Evolutionary conservation across 2,888 invertebrate genomes (phyloP), one percentile per base, ranked within the genome.

Genomic region (Gnatocerus cornutus): DNA sequence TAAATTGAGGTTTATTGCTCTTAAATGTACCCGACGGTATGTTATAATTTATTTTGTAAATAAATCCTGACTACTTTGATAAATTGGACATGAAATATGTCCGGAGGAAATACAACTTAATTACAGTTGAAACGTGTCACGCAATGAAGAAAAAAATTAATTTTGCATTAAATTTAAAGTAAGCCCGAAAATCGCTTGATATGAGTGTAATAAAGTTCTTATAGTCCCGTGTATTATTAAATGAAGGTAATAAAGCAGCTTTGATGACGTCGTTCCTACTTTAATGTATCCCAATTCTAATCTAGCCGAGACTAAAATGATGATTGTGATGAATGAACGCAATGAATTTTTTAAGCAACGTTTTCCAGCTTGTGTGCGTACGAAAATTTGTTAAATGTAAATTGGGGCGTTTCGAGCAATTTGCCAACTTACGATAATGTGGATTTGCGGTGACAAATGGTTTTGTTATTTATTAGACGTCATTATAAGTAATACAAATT

Each of bases 401-500:
- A 52, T 52, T 30, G 39, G n/a, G 37, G 37, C 16, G 55, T 56
- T 41, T 27, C 12, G 12, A 41, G 43, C 13, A 56, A 56, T 56
- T 56, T 56, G 56, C 43, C 41, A 56, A 43, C 39, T 43, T 37
- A 43, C 41, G 37, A 43, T 56, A 43, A 43, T 56, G 65, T 48
- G 41, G 50, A 56, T 65, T 64, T 52, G 21, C 46, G 29, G 39
- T 65, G 56, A 65, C 56, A 65, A 65, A 65, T 65, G 41, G 8
- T 29, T 13, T 30, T n/a, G 56, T 56, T 48, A 65, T 65, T 56
- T 48, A 48, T 56, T 56, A 65, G 37, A 5, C 46, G 48, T 56
- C 48, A 43, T 63, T 58, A 39, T 10, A 69, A 63, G 56, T 63
- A 46, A 41, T 39, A 21, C 63, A 64, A 69, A 62, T 64, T 69